A percentile compares a stretch with the other conserved stretches of the same genome.
Conservation (phyloP, 2,888 invertebrate genomes). For the Oegoconia quadripuncta region DNA sequence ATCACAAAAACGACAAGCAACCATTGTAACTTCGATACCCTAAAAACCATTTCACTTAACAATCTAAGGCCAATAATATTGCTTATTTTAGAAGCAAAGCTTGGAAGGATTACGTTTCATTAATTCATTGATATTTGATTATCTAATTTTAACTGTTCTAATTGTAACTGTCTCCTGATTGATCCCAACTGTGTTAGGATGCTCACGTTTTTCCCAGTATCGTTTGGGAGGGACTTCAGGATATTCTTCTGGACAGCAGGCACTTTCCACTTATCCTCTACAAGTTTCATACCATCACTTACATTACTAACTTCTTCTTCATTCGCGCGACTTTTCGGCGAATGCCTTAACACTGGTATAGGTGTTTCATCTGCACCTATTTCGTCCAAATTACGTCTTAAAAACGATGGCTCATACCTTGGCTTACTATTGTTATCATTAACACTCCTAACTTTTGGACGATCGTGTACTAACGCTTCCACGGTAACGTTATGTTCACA, state of each 20-base stretch:
- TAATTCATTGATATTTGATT: too few species aligned
- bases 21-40: too few species aligned
- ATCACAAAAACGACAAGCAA: too few species aligned
- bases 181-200: slow-evolving; percentile 84
- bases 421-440: slow-evolving; percentile 19
- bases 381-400: slow-evolving; percentile 20
- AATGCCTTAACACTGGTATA: slow-evolving; percentile 81
- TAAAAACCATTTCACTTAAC: too few species aligned
- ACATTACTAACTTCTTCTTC: slow-evolving; percentile 27
- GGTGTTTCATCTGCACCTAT: slow-evolving; percentile 65
- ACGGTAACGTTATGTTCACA: slow-evolving; percentile 23
- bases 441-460: slow-evolving; percentile 21
- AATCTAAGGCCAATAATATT: too few species aligned
- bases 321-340: slow-evolving; percentile 34
- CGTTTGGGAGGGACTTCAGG: slow-evolving; percentile 62
- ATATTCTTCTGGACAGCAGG: slow-evolving; percentile 83
- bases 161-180: slow-evolving; percentile 82
- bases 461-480: slow-evolving; percentile 40
- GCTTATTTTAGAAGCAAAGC: slow-evolving; percentile 20
- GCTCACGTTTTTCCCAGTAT: slow-evolving; percentile 70
- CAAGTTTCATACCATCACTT: slow-evolving; percentile 60
- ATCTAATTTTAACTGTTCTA: slow-evolving; percentile 82
- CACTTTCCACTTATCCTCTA: slow-evolving; percentile 75
- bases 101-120: slow-evolving; percentile 23
- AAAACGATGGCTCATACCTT: slow-evolving; percentile 23